phyloP scores from a whole-genome alignment of 2,888 invertebrate species.

The Agriotes lineatus region DNA sequence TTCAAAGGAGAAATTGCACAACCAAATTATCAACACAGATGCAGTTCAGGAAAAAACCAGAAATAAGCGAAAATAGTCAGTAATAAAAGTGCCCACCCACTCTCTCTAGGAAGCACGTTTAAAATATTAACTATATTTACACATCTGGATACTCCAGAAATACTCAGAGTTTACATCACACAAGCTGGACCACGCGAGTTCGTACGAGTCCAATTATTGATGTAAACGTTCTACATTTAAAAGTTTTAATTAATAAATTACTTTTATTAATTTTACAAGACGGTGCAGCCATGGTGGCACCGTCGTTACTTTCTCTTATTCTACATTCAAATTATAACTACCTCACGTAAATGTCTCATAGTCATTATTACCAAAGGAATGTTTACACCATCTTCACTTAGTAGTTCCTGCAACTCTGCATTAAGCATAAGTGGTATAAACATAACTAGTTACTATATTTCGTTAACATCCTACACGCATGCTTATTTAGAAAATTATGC shows the following conservation, averaged over 20 bases:
- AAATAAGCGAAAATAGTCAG: conserved; percentile 13
- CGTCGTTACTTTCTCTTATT: background rate
- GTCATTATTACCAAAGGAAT: conserved; percentile 1
- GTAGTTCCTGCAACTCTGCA: too few species aligned
- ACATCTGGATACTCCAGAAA: conserved; percentile 29
- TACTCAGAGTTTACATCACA: conserved; percentile 21
- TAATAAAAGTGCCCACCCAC: conserved; percentile 35
- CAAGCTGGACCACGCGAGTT: background rate
- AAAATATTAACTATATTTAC: conserved; percentile 46
- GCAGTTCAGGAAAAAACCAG: background rate
- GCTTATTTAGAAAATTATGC: background rate
- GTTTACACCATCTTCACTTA: background rate
- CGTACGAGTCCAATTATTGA: background rate
- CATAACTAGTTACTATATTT: conserved; percentile 5
- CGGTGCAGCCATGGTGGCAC: conserved; percentile 1
- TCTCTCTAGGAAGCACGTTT: conserved; percentile 48
- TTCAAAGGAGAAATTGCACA: conserved; percentile 15
- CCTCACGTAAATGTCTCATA: conserved; percentile 5
- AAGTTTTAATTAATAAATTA: conserved; percentile 14
- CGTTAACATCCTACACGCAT: conserved; percentile 15
- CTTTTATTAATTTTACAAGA: background rate
- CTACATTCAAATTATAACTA: conserved; percentile 6
- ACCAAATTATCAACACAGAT: conserved; percentile 3
- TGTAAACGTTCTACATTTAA: conserved; percentile 18
- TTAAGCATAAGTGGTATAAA: conserved; percentile 22